Conservation (phyloP, 2,888 invertebrate genomes). For the Agonopterix heracliana region DNA sequence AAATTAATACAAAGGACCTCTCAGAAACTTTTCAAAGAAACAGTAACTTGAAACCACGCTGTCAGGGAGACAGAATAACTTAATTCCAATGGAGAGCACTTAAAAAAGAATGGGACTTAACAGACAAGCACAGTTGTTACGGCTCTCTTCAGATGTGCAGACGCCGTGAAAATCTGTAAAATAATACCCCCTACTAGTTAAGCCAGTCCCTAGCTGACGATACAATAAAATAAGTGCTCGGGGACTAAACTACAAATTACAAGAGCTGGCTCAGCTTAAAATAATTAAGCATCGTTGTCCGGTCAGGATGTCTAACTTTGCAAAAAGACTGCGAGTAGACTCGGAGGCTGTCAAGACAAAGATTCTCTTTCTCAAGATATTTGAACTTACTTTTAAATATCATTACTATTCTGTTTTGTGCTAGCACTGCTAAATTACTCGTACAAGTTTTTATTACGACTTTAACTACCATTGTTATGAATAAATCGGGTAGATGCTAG, state of each 20-base stretch:
- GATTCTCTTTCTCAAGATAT: constrained; percentile 17
- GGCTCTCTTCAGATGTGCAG: constrained; percentile 45
- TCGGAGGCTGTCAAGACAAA: constrained; percentile 10
- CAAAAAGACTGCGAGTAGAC: constrained; percentile 4
- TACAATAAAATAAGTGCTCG: constrained; percentile 62
- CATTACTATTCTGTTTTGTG: constrained; percentile 8
- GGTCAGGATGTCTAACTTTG: constrained; percentile 34
- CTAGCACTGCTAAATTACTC: neutral
- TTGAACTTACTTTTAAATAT: constrained; percentile 11
- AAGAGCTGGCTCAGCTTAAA: constrained; percentile 60
- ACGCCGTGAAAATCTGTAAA: constrained; percentile 60
- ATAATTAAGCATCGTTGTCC: constrained; percentile 70
- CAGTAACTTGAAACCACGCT: constrained; percentile 15
- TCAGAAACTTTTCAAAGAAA: too few species aligned
- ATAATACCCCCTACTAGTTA: constrained; percentile 50
- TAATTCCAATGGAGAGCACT: constrained; percentile 54
- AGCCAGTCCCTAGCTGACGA: constrained; percentile 53
- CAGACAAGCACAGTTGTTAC: constrained; percentile 43
- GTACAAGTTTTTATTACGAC: neutral
- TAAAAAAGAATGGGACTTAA: constrained; percentile 50
- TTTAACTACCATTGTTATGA: too few species aligned
- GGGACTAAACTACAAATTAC: constrained; percentile 63
- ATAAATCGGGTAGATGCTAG: too few species aligned
- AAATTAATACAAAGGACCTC: too few species aligned
- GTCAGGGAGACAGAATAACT: constrained; percentile 37